Evolutionary conservation across 2,113 vertebrate species (phyloP).

Genomic region (Eptesicus fuscus): DNA sequence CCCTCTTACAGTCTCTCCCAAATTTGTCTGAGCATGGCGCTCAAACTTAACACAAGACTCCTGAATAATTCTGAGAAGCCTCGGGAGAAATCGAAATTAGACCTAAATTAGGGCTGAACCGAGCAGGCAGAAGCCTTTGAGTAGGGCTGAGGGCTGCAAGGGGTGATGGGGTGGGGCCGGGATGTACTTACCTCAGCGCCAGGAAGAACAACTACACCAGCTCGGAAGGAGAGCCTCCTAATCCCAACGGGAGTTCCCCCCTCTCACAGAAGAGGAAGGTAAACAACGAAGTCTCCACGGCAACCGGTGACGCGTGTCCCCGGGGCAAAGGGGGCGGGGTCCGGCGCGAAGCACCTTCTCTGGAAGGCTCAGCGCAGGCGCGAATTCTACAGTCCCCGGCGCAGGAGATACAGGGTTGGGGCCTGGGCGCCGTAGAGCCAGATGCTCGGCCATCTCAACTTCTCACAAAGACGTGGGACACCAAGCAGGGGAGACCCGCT

Average conservation of each 20-base stretch:
- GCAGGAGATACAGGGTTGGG: fast-evolving
- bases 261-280: fast-evolving
- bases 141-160: not conserved
- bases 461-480: not conserved
- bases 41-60: not conserved
- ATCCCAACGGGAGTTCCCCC: not conserved
- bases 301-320: slow-evolving; percentile 10
- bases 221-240: not conserved
- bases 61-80: not conserved
- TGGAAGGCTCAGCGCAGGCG: not conserved
- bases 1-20: not conserved
- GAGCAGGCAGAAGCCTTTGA: not conserved
- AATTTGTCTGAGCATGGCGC: not conserved
- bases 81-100: not conserved
- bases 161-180: not conserved
- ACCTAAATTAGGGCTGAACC: not conserved
- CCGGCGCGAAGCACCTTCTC: fast-evolving
- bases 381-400: not conserved
- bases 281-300: slow-evolving; percentile 66
- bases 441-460: fast-evolving
- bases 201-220: not conserved
- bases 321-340: not conserved
- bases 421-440: fast-evolving
- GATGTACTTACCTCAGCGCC: slow-evolving; percentile 9
- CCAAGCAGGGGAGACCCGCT: not conserved